These are phyloP conservation scores for Vanessa atalanta DNA, from an alignment of 1,140 invertebrate genomes.

Conservation along the genomic window DNA sequence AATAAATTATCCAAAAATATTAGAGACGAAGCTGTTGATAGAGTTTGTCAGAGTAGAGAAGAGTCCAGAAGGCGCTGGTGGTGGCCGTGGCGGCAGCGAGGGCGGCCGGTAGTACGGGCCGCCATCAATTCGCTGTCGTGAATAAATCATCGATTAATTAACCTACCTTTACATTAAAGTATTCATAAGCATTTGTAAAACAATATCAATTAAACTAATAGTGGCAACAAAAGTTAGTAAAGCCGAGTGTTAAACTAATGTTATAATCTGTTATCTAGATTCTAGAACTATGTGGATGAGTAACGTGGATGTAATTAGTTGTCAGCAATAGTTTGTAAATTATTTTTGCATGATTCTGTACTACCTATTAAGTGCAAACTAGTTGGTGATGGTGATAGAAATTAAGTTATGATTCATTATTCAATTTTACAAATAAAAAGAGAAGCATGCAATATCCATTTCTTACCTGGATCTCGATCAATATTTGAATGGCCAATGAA, in stretches of 20 bases:
- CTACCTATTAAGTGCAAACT: too few species aligned
- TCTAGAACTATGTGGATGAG: too few species aligned
- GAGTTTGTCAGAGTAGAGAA: conserved; percentile 88
- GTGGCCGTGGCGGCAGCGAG: conserved; percentile 65
- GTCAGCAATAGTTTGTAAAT: too few species aligned
- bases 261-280: too few species aligned
- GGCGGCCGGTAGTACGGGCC: conserved; percentile 82
- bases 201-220: too few species aligned
- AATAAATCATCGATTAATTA: conserved; percentile 11
- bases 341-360: too few species aligned
- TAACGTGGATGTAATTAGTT: too few species aligned
- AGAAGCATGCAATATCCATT: not conserved
- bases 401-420: not conserved
- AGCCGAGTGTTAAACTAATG: too few species aligned
- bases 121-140: conserved; percentile 81
- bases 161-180: not conserved
- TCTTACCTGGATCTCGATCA: not conserved
- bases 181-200: too few species aligned
- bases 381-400: too few species aligned
- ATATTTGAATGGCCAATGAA: not conserved
- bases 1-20: conserved; percentile 84
- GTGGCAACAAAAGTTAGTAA: too few species aligned
- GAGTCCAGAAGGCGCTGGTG: conserved; percentile 83
- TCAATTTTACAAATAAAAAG: not conserved
- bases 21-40: conserved; percentile 87